phyloP scores from a whole-genome alignment of 2,113 vertebrate genomes.

The Narcine bancroftii region DNA sequence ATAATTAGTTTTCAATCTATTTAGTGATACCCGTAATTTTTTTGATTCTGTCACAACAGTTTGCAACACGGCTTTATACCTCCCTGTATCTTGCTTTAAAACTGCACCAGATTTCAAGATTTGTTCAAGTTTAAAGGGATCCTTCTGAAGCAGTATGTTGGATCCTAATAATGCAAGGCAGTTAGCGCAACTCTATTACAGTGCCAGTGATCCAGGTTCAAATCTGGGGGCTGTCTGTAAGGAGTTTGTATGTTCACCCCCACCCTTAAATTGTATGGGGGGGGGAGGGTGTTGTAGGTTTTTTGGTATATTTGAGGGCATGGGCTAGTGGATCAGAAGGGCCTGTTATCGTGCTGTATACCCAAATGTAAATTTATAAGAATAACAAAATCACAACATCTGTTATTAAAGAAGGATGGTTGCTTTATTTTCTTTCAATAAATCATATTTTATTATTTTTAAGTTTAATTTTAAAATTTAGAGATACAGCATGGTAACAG shows the following conservation, averaged over 20 bases:
- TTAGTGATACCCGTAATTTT: background rate
- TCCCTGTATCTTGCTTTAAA: background rate
- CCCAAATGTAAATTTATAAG: too few species aligned
- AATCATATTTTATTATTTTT: background rate
- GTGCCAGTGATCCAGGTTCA: too few species aligned
- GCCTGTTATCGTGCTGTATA: too few species aligned
- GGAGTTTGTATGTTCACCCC: too few species aligned
- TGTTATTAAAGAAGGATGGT: background rate
- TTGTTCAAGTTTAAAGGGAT: background rate
- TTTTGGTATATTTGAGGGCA: too few species aligned
- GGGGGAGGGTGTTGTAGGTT: too few species aligned
- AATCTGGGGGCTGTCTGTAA: too few species aligned
- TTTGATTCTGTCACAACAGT: background rate
- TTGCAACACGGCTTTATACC: background rate
- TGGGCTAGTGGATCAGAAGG: too few species aligned
- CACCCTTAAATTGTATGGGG: too few species aligned
- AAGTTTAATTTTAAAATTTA: too few species aligned
- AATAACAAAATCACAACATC: background rate
- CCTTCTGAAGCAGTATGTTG: background rate
- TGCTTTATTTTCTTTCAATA: background rate
- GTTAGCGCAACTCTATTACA: too few species aligned
- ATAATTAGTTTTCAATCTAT: background rate
- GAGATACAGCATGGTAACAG: too few species aligned
- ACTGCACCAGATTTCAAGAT: background rate
- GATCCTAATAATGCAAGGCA: background rate